Evolutionary conservation across 92 coral and sea anemone species (phyloP), one percentile per base, ranked within the genome.

Genomic region (Scolanthus callimorphus): DNA sequence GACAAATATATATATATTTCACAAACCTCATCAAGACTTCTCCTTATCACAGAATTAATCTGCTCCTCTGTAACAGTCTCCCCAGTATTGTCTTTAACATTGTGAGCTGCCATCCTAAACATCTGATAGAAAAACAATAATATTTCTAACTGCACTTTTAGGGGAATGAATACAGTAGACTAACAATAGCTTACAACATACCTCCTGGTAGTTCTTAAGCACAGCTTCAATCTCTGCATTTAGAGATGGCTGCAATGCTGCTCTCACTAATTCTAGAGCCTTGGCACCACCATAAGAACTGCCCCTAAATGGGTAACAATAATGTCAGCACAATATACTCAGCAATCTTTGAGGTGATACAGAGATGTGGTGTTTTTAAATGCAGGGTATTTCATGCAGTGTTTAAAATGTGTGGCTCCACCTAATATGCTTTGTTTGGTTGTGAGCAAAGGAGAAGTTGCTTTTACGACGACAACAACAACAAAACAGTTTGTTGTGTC

Each of bases 1-100:
- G n/a, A n/a, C n/a, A n/a, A n/a, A n/a, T n/a, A n/a, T n/a, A n/a
- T n/a, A n/a, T n/a, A n/a, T n/a, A n/a, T n/a, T n/a, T n/a, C n/a
- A n/a, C n/a, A 26, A 58, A 92, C 98, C 96, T 92, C 98, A 62
- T 92, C 98, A 51, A 92, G 62, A 58, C 94, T 90, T 58, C 83
- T 78, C 51, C 98, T 57, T 22, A 92, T 62, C 22, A 90, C 90
- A 12, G 84, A 54, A 26, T 88, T 92, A 11, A 92, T 83, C 57
- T 88, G 98, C 30, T 92, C 98, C 22, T 92, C 98, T 2, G 92
- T 66, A 3, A 92, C 96, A 46, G 91, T 64, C 34, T 92, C 98
- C 4, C 98, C 95, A 11, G 98, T 92, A 60, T 92, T 92, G 72
- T 92, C 98, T 46, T 84, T 81, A 21, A 90, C 86, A 70, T 92